Conservation (phyloP, 2,113 vertebrate species). For the Arenaria interpres region DNA sequence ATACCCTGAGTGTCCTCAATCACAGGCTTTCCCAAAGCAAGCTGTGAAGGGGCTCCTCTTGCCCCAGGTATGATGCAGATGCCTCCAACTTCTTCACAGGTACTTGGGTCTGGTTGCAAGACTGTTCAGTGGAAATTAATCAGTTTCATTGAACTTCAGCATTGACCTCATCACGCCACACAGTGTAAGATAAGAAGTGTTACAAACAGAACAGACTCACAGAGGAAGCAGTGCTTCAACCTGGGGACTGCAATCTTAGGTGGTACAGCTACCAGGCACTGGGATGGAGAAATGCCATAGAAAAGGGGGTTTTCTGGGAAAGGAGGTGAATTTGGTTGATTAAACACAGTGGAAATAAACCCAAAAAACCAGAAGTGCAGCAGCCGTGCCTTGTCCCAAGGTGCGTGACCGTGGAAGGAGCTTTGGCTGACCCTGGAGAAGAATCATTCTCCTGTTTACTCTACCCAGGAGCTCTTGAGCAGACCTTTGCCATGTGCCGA, state of each 20-base stretch:
- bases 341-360: not conserved
- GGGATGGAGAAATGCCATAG: not conserved
- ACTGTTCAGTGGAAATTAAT: not conserved
- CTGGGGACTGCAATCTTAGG: not conserved
- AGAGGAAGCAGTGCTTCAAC: not conserved
- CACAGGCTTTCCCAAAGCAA: not conserved
- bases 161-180: fast-evolving
- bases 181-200: not conserved
- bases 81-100: not conserved
- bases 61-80: not conserved
- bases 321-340: not conserved
- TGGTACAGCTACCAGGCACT: not conserved
- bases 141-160: not conserved
- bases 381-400: not conserved
- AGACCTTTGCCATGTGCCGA: not conserved
- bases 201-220: not conserved
- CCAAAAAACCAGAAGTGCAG: not conserved
- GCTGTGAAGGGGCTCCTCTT: not conserved
- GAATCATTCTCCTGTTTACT: not conserved
- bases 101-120: not conserved
- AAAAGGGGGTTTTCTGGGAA: not conserved
- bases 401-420: not conserved
- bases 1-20: not conserved
- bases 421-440: not conserved
- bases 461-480: not conserved